Percentiles rank a stretch among this genome's conserved stretches.
Evolutionary conservation across 1,140 invertebrate genomes (phyloP).

Genomic region (Nephotettix cincticeps): DNA sequence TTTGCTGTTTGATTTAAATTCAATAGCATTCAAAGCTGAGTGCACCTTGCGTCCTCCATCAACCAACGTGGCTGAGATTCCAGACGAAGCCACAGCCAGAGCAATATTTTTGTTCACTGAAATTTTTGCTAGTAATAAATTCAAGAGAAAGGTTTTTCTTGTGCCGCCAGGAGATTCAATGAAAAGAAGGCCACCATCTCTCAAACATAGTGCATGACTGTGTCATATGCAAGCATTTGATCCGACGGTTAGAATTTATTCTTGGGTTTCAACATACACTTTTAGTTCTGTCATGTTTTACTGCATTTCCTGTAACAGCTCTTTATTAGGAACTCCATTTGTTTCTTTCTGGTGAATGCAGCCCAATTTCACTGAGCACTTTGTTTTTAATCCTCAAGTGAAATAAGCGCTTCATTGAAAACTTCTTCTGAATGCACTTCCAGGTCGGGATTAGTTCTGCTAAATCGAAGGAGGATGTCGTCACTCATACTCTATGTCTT

Average conservation of each 20-base stretch:
- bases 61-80: constrained; percentile 47
- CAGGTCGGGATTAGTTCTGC: neutral
- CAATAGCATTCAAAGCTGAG: constrained; percentile 29
- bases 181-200: constrained; percentile 34
- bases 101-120: constrained; percentile 34
- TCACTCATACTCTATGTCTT: constrained; percentile 34
- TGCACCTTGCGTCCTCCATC: constrained; percentile 46
- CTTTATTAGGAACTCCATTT: constrained; percentile 3
- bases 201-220: constrained; percentile 32
- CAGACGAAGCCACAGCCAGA: constrained; percentile 46
- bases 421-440: constrained; percentile 8
- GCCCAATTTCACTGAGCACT: constrained; percentile 26
- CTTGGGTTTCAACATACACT: neutral
- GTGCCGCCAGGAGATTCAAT: constrained; percentile 12
- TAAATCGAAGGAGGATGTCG: constrained; percentile 26
- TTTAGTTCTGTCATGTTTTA: constrained; percentile 5
- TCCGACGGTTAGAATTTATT: neutral
- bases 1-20: constrained; percentile 22
- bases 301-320: neutral
- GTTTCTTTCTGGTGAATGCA: constrained; percentile 27
- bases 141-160: constrained; percentile 22
- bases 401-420: constrained; percentile 31
- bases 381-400: constrained; percentile 33
- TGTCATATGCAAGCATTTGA: constrained; percentile 32
- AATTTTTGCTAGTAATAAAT: constrained; percentile 30